These are phyloP conservation scores for Nemurella pictetii DNA, from an alignment of 2,888 invertebrate genomes.

Conservation along the genomic window DNA sequence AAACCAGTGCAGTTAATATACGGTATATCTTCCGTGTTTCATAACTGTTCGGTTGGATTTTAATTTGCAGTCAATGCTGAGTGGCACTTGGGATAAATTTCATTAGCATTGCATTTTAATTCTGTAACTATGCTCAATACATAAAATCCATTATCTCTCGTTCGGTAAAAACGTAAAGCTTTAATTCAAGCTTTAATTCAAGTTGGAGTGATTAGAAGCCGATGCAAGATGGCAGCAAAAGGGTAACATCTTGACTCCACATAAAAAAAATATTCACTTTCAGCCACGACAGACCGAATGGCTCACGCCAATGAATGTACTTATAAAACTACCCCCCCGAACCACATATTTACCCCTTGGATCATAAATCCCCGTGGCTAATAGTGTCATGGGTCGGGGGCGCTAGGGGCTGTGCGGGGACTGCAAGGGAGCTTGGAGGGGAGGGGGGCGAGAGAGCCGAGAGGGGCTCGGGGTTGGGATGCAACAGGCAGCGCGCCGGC, in stretches of 20 bases:
- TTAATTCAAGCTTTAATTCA: too few relatives aligned
- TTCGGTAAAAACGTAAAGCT: too few relatives aligned
- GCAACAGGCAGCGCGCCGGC: conserved; percentile 32
- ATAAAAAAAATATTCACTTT: not conserved
- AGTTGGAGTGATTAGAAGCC: too few relatives aligned
- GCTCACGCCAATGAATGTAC: conserved; percentile 5
- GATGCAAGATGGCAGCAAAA: too few relatives aligned
- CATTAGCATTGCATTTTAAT: not conserved
- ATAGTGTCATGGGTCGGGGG: conserved; percentile 26
- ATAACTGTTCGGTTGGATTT: not conserved
- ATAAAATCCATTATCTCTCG: too few relatives aligned
- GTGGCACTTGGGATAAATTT: not conserved
- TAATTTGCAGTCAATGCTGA: not conserved
- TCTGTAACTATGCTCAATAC: too few relatives aligned
- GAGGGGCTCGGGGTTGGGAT: not conserved
- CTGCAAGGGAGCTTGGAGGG: not conserved
- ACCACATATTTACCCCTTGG: conserved; percentile 29
- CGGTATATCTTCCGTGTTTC: not conserved
- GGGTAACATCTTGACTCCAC: not conserved
- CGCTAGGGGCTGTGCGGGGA: not conserved
- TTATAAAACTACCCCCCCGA: conserved; percentile 24
- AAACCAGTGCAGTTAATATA: not conserved
- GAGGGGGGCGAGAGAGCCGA: not conserved
- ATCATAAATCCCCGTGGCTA: conserved; percentile 29
- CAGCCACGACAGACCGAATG: not conserved